A percentile compares a stretch with the other conserved stretches of the same genome.
Conservation (phyloP, 1,140 invertebrate species). For the Pseudachorutes palmiensis region DNA sequence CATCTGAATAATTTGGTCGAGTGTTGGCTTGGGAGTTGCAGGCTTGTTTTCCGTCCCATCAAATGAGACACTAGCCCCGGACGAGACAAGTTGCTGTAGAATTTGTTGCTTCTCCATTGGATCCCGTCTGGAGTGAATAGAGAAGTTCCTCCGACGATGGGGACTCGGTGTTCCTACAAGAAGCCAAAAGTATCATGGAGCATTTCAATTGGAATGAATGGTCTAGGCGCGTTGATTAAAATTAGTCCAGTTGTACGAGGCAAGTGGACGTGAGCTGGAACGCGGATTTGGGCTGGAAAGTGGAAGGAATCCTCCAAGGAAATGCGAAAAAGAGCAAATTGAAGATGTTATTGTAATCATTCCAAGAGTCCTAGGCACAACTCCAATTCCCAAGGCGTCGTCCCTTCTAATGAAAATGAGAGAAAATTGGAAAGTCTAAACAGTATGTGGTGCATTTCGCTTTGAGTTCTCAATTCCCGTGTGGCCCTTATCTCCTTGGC, state of each 20-base stretch:
- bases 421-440: background rate
- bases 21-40: slow-evolving; percentile 34
- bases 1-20: slow-evolving; percentile 59
- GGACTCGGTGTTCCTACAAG: slow-evolving; percentile 58
- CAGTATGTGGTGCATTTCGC: too few species aligned
- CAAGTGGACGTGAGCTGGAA: background rate
- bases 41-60: slow-evolving; percentile 31
- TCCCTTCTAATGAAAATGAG: background rate
- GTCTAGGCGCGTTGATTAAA: background rate
- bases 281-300: background rate
- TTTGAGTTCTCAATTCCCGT: too few species aligned
- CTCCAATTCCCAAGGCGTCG: background rate
- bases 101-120: slow-evolving; percentile 62
- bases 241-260: background rate
- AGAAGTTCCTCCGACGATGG: slow-evolving; percentile 62
- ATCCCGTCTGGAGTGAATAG: slow-evolving; percentile 50
- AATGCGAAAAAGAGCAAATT: background rate
- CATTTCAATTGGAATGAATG: background rate
- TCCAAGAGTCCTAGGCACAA: too few species aligned
- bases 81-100: slow-evolving; percentile 58
- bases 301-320: background rate
- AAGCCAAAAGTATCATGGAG: slow-evolving; percentile 7
- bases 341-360: slow-evolving; percentile 1
- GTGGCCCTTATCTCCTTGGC: too few species aligned
- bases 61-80: slow-evolving; percentile 41